phyloP scores from a whole-genome alignment of 2,797 vertebrate species.

The Euthynnus affinis region DNA sequence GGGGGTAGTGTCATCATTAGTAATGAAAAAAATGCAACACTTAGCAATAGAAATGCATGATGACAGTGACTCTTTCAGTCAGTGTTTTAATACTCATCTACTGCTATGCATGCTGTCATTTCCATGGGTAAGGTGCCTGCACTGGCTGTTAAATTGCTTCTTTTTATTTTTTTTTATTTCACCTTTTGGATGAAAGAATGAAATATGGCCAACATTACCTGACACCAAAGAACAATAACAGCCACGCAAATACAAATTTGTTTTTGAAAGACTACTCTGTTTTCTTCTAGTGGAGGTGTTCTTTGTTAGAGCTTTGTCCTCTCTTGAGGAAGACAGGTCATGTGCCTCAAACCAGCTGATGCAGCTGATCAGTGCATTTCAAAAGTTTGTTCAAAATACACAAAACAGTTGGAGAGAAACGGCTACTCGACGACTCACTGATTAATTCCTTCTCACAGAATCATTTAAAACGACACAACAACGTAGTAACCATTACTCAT shows the following conservation, averaged over 20 bases:
- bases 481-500: not conserved
- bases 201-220: slow-evolving; percentile 70
- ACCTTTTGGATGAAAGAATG: slow-evolving; percentile 70
- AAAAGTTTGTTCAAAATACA: slow-evolving; percentile 46
- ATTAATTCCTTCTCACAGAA: slow-evolving; percentile 14
- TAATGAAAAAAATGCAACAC: slow-evolving; percentile 21
- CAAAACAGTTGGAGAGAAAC: slow-evolving; percentile 13
- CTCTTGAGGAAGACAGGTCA: slow-evolving; percentile 30
- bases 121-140: slow-evolving; percentile 25
- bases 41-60: slow-evolving; percentile 24
- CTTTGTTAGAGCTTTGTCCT: slow-evolving; percentile 45
- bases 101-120: slow-evolving; percentile 34
- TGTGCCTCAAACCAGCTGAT: slow-evolving; percentile 31
- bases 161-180: slow-evolving; percentile 59
- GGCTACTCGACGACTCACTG: slow-evolving; percentile 10
- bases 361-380: slow-evolving; percentile 53
- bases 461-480: not conserved
- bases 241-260: slow-evolving; percentile 61
- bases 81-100: slow-evolving; percentile 48
- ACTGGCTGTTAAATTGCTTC: slow-evolving; percentile 52
- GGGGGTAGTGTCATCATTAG: slow-evolving; percentile 17
- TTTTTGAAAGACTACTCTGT: slow-evolving; percentile 58
- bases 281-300: slow-evolving; percentile 29
- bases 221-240: slow-evolving; percentile 68
- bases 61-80: slow-evolving; percentile 24